phyloP scores from a whole-genome alignment of 2,797 vertebrate genomes.

The Botia kubotai region DNA sequence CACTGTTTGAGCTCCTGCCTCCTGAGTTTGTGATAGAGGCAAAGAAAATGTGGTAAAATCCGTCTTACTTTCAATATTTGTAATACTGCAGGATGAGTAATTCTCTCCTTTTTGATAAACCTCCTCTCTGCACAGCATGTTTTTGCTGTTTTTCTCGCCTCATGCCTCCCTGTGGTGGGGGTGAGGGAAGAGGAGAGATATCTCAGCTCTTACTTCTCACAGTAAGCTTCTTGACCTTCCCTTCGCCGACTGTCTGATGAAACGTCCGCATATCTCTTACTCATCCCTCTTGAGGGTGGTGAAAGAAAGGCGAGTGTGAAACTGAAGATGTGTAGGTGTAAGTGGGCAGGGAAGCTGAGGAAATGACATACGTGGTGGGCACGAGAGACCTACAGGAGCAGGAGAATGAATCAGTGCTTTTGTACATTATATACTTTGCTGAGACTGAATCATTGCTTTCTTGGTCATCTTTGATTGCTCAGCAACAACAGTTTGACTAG shows the following conservation, averaged over 20 bases:
- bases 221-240: conserved; percentile 34
- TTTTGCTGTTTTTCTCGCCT: conserved; percentile 43
- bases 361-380: conserved; percentile 23
- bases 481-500: neutral
- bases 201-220: conserved; percentile 32
- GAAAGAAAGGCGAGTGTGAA: conserved; percentile 47
- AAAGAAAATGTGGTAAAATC: conserved; percentile 14
- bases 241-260: conserved; percentile 37
- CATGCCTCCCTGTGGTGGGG: conserved; percentile 22
- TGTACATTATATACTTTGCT: conserved; percentile 30
- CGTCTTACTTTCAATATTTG: conserved; percentile 5
- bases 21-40: neutral
- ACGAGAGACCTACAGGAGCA: conserved; percentile 29
- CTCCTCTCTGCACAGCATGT: conserved; percentile 39
- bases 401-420: conserved; percentile 52
- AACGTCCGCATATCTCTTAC: conserved; percentile 46
- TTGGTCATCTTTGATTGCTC: conserved; percentile 32
- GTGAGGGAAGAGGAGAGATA: conserved; percentile 11
- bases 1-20: neutral
- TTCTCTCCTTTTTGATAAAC: conserved; percentile 43
- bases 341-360: conserved; percentile 29
- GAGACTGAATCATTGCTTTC: conserved; percentile 48
- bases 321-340: conserved; percentile 36
- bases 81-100: conserved; percentile 30
- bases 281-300: conserved; percentile 48